These are phyloP conservation scores for Turritopsis dohrnii DNA, from an alignment of 30 jellyfish, hydroid and myxozoan species.

Conservation along the genomic window DNA sequence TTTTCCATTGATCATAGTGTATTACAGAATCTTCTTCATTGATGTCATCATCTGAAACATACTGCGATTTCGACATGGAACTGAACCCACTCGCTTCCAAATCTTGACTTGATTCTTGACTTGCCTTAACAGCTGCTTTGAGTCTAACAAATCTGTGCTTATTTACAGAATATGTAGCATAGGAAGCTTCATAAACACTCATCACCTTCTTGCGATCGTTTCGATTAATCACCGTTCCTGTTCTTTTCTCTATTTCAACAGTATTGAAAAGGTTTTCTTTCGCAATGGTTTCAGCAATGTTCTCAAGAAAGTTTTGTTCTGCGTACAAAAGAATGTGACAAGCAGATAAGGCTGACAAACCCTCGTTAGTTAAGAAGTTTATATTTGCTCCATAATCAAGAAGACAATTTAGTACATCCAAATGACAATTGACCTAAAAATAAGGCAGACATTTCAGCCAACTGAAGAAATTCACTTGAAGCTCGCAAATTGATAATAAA, in stretches of 20 bases:
- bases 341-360: conserved; percentile 82
- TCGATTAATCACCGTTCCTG: conserved; percentile 53
- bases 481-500: not conserved
- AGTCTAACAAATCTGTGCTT: not conserved
- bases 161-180: not conserved
- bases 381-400: conserved; percentile 87
- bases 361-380: conserved; percentile 70
- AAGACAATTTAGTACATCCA: conserved; percentile 60
- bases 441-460: not conserved
- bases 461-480: not conserved
- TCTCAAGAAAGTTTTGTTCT: conserved; percentile 59
- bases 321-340: conserved; percentile 82
- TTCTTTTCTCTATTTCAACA: conserved; percentile 71
- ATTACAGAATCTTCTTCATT: not conserved
- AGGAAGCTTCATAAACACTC: conserved; percentile 45
- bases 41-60: not conserved
- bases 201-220: conserved; percentile 67
- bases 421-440: conserved; percentile 82
- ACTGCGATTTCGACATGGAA: not conserved
- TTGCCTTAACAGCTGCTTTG: not conserved
- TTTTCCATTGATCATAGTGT: conserved; percentile 58
- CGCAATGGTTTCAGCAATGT: conserved; percentile 68
- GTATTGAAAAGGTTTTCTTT: conserved; percentile 79
- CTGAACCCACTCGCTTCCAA: not conserved
- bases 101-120: not conserved